Conservation (phyloP, 2,113 vertebrate species). For the Lepisosteus oculatus region DNA sequence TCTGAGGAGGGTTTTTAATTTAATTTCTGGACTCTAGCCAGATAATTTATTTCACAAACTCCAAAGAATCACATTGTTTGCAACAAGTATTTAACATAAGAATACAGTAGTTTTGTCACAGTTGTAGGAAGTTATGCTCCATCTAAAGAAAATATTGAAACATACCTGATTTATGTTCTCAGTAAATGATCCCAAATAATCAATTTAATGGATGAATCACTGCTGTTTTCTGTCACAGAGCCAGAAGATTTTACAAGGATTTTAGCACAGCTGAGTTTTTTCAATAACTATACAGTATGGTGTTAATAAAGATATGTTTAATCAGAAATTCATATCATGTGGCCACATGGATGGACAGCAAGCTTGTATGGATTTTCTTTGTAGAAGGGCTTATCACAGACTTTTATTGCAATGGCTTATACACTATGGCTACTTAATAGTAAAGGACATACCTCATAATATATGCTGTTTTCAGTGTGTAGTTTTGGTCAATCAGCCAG, state of each 20-base stretch:
- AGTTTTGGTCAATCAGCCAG: no score
- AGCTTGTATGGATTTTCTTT: no score
- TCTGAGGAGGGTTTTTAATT: slow-evolving; percentile 23
- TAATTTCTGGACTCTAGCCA: slow-evolving; percentile 22
- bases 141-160: slow-evolving; percentile 21
- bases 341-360: no score
- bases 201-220: slow-evolving; percentile 18
- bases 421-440: no score
- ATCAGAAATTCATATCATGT: no score
- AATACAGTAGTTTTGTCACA: slow-evolving; percentile 3
- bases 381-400: no score
- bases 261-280: not conserved
- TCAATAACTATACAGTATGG: not conserved
- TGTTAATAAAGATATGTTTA: no score
- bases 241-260: slow-evolving; percentile 7
- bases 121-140: slow-evolving; percentile 19
- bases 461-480: no score
- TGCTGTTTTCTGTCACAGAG: slow-evolving; percentile 21
- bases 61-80: slow-evolving; percentile 15
- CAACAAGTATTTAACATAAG: slow-evolving; percentile 13
- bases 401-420: no score
- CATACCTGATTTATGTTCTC: slow-evolving; percentile 15
- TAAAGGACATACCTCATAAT: no score
- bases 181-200: slow-evolving; percentile 10
- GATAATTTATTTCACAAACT: slow-evolving; percentile 32